A percentile compares a stretch with the other conserved stretches of the same genome.
phyloP scores from a whole-genome alignment of 2,113 vertebrate species.

The Thryonomys swinderianus region DNA sequence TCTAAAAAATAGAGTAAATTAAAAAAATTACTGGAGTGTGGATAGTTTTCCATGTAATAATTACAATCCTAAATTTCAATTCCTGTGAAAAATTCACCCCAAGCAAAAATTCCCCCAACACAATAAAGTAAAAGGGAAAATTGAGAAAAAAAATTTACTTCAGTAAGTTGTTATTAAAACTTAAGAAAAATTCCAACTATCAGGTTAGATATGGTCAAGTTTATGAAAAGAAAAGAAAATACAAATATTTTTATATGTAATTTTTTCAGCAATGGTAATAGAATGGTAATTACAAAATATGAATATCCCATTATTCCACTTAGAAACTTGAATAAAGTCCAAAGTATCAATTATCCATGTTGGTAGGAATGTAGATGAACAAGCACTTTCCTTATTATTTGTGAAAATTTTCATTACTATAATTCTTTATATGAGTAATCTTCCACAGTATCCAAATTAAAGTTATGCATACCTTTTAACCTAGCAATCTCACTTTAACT shows the following conservation, averaged over 20 bases:
- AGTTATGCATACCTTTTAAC: background rate
- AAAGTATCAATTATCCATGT: background rate
- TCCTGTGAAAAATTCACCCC: background rate
- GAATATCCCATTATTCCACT: background rate
- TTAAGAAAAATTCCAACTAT: background rate
- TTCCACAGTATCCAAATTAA: background rate
- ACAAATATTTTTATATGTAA: background rate
- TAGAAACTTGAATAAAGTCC: background rate
- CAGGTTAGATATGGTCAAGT: background rate
- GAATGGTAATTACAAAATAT: background rate
- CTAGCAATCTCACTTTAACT: background rate
- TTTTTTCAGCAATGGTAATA: background rate
- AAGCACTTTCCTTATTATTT: constrained; percentile 18
- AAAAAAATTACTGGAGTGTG: background rate
- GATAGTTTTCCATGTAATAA: background rate
- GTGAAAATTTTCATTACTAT: background rate
- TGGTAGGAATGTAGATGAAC: background rate
- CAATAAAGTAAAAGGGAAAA: background rate
- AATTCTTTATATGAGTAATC: background rate
- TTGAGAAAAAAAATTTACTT: background rate
- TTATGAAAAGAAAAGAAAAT: constrained; percentile 12
- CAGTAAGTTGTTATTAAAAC: background rate
- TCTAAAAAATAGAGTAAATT: background rate
- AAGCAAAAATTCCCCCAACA: background rate
- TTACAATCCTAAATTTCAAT: background rate